Evolutionary conservation across 2,888 invertebrate genomes (phyloP).

Genomic region (Chironomus riparius): DNA sequence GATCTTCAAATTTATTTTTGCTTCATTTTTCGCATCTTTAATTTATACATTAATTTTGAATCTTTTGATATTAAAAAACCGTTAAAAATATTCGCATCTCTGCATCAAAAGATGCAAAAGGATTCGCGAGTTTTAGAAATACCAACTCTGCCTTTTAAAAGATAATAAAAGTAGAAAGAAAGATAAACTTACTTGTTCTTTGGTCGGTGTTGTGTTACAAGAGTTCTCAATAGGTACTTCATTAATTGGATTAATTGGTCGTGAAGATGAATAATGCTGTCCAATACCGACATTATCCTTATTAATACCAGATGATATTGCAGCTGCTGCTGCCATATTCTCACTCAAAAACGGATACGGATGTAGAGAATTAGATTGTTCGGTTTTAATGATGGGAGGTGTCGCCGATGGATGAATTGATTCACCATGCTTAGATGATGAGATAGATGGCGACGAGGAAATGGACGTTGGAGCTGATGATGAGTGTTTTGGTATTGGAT

Average conservation of each 20-base stretch:
- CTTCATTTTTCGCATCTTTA: too few species aligned
- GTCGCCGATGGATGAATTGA: neutral
- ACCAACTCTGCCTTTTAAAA: neutral
- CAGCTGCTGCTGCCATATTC: slow-evolving; percentile 47
- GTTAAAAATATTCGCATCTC: too few species aligned
- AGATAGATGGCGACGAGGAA: neutral
- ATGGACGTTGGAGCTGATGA: neutral
- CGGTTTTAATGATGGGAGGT: neutral
- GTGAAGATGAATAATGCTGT: slow-evolving; percentile 54
- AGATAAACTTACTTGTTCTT: slow-evolving; percentile 5
- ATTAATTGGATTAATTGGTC: slow-evolving; percentile 61
- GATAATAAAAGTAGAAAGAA: neutral
- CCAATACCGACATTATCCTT: slow-evolving; percentile 50
- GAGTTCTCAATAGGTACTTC: slow-evolving; percentile 46
- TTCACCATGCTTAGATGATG: neutral
- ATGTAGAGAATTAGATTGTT: neutral
- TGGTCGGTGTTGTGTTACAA: slow-evolving; percentile 33
- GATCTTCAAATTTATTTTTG: too few species aligned
- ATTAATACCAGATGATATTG: slow-evolving; percentile 35
- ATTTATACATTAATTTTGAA: too few species aligned
- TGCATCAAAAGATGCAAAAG: too few species aligned
- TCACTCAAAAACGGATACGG: slow-evolving; percentile 55
- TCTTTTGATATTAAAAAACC: too few species aligned
- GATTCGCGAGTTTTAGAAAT: too few species aligned
- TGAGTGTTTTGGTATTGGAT: slow-evolving; percentile 37